These are phyloP conservation scores for Euwallacea similis DNA, from an alignment of 1,140 invertebrate genomes.

Conservation along the genomic window DNA sequence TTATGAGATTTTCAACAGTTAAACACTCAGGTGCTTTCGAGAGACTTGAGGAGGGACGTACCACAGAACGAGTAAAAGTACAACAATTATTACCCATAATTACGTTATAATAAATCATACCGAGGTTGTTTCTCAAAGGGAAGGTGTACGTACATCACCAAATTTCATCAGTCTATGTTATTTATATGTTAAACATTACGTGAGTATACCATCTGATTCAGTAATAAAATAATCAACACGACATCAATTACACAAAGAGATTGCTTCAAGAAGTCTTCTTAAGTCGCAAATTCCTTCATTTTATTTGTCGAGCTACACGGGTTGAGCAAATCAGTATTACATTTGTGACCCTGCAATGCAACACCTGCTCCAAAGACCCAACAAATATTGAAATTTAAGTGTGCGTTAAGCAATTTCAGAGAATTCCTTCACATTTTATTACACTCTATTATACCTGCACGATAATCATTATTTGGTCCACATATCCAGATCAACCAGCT, in stretches of 20 bases:
- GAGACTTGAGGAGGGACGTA: background rate
- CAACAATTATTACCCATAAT: background rate
- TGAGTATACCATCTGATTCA: too few relatives aligned
- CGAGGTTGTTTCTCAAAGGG: background rate
- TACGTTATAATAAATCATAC: background rate
- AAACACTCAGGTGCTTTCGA: background rate
- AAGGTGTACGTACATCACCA: background rate
- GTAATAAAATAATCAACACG: too few relatives aligned
- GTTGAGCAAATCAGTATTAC: background rate
- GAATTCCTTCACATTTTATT: background rate
- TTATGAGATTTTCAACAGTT: slow-evolving; percentile 10
- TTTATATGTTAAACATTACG: too few relatives aligned
- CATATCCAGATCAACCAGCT: background rate
- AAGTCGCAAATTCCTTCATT: background rate
- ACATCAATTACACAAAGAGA: too few relatives aligned
- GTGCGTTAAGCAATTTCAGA: background rate
- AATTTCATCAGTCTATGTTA: background rate
- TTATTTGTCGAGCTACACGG: background rate
- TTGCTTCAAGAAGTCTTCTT: too few relatives aligned
- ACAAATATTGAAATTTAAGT: background rate
- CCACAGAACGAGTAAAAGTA: background rate
- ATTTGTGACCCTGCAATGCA: background rate
- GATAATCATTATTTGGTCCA: slow-evolving; percentile 8
- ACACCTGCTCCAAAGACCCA: background rate
- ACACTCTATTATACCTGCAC: background rate